A percentile compares a stretch with the other conserved stretches of the same genome.
phyloP scores from a whole-genome alignment of 2,113 vertebrate species.

The Typhlomys cinereus region DNA sequence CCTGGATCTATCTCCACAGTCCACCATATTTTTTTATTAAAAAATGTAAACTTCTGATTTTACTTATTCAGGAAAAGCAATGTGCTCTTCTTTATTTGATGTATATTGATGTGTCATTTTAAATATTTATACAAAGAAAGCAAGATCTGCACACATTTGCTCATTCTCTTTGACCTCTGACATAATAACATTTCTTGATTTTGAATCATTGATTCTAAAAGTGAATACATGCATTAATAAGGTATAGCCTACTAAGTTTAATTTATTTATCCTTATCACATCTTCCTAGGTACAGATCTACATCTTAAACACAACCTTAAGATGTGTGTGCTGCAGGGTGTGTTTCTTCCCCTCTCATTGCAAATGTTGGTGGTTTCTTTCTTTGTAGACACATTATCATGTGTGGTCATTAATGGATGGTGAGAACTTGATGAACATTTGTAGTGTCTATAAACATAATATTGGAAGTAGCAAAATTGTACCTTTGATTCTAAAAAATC shows the following conservation, averaged over 20 bases:
- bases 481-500: conserved; percentile 43
- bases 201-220: conserved; percentile 70
- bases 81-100: conserved; percentile 37
- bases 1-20: too few species aligned
- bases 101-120: conserved; percentile 47
- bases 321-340: background rate
- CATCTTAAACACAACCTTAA: conserved; percentile 25
- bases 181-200: conserved; percentile 65
- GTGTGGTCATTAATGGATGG: background rate
- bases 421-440: conserved; percentile 61
- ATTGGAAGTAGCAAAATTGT: background rate
- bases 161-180: conserved; percentile 63
- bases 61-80: conserved; percentile 64
- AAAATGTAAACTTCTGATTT: conserved; percentile 62
- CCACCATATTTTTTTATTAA: conserved; percentile 51
- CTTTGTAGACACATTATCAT: conserved; percentile 58
- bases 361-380: conserved; percentile 39
- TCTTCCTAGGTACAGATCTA: conserved; percentile 64
- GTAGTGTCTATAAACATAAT: conserved; percentile 22
- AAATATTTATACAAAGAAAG: conserved; percentile 66
- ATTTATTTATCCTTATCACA: conserved; percentile 61
- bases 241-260: conserved; percentile 51
- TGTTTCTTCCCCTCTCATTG: conserved; percentile 24
- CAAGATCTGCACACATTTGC: conserved; percentile 43
- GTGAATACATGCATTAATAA: conserved; percentile 61